A percentile compares a stretch with the other conserved stretches of the same genome.
phyloP scores from a whole-genome alignment of 2,113 vertebrate genomes.

The Psettodes erumei region DNA sequence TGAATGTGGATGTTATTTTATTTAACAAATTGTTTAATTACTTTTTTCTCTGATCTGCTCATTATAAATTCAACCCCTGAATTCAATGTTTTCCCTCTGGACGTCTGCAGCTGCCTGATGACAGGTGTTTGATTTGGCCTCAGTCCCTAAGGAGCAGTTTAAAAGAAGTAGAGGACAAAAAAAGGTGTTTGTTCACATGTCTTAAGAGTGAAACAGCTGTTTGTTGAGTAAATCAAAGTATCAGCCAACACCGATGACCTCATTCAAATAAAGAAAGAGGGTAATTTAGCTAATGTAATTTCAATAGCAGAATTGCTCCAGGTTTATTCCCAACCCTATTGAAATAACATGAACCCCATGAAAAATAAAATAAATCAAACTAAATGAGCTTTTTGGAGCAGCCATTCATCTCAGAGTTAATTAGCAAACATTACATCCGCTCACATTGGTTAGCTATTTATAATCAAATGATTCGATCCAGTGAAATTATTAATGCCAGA shows the following conservation, averaged over 20 bases:
- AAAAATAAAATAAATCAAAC: conserved; percentile 26
- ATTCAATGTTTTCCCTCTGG: background rate
- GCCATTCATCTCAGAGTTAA: conserved; percentile 54
- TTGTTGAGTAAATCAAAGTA: conserved; percentile 33
- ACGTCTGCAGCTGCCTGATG: background rate
- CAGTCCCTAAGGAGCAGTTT: conserved; percentile 43
- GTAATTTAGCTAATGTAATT: conserved; percentile 33
- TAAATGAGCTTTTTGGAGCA: conserved; percentile 36
- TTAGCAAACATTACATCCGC: conserved; percentile 50
- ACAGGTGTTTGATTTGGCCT: conserved; percentile 46
- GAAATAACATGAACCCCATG: conserved; percentile 24
- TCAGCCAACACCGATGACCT: conserved; percentile 33
- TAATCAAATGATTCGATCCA: conserved; percentile 51
- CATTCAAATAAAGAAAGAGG: conserved; percentile 31
- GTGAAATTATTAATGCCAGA: conserved; percentile 23
- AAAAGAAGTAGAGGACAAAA: conserved; percentile 4
- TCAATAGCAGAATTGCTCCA: conserved; percentile 7
- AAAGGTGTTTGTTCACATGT: conserved; percentile 40
- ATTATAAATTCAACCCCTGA: background rate
- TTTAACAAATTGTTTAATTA: conserved; percentile 1
- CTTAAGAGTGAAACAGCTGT: conserved; percentile 43
- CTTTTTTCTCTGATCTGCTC: conserved; percentile 17
- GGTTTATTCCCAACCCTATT: conserved; percentile 17
- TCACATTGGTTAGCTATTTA: conserved; percentile 38
- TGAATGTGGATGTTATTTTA: conserved; percentile 9